Evolutionary conservation across 2,888 invertebrate species (phyloP).

Genomic region (Seladonia tumulorum): DNA sequence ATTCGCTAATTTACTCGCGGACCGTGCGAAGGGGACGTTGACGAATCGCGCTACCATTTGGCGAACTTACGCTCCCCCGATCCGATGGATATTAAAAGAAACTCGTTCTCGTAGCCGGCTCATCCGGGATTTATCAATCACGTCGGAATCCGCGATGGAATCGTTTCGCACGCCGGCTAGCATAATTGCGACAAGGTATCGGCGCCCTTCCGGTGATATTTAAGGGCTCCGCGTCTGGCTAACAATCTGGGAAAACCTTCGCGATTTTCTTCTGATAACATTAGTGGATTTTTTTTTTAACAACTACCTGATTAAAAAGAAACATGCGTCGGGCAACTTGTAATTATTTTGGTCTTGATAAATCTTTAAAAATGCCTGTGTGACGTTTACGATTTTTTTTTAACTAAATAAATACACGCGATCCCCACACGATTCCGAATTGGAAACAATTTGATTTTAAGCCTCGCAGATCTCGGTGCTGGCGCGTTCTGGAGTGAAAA

Average conservation of each 20-base stretch:
- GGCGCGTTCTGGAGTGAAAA: neutral
- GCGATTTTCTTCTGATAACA: neutral
- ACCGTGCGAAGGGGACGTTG: conserved; percentile 2
- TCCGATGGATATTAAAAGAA: conserved; percentile 41
- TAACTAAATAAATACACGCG: too few species aligned
- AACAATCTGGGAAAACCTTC: neutral
- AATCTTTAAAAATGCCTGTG: too few species aligned
- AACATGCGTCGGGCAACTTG: too few species aligned
- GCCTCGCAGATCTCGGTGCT: neutral
- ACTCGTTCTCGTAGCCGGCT: conserved; percentile 7
- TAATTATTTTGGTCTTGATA: too few species aligned
- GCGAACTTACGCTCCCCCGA: conserved; percentile 3
- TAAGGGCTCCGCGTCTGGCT: neutral
- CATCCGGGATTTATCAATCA: conserved; percentile 47
- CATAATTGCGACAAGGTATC: neutral
- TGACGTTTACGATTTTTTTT: too few species aligned
- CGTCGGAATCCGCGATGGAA: conserved; percentile 29
- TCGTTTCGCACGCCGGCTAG: neutral
- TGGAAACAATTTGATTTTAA: neutral
- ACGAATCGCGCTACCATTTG: conserved; percentile 10
- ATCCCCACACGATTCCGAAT: too few species aligned
- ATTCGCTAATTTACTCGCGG: conserved; percentile 42
- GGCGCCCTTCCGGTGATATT: neutral
- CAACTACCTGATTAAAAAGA: too few species aligned
- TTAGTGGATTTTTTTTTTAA: neutral